Conservation (phyloP, 2,113 vertebrate genomes). For the Ammodramus savannarum region DNA sequence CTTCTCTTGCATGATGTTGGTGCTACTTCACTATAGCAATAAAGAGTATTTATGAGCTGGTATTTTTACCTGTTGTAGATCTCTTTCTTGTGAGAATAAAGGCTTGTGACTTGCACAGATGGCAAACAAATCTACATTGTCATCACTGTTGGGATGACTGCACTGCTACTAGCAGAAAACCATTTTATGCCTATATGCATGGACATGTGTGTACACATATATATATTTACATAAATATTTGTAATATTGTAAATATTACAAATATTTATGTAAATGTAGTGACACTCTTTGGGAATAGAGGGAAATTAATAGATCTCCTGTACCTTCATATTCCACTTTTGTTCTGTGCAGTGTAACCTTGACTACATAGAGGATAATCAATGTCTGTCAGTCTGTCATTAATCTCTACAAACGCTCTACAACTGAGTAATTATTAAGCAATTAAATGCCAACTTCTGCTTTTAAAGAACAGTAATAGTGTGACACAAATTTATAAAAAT, state of each 20-base stretch:
- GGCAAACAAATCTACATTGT: neutral
- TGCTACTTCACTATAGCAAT: neutral
- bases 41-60: neutral
- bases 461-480: neutral
- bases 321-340: neutral
- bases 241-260: no score
- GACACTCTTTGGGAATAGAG: neutral
- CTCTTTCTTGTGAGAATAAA: neutral
- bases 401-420: neutral
- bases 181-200: neutral
- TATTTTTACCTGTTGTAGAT: neutral
- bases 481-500: neutral
- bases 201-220: rapidly evolving
- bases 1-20: neutral
- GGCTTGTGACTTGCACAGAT: neutral
- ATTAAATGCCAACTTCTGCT: neutral
- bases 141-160: neutral
- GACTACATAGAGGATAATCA: neutral
- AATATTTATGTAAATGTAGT: neutral
- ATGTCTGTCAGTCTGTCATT: neutral
- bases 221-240: no score
- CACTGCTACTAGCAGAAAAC: neutral
- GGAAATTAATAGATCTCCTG: neutral
- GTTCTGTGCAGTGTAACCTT: neutral
- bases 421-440: neutral